These are phyloP conservation scores for Buphagus erythrorhynchus DNA, from an alignment of 2,797 vertebrate genomes.

Conservation along the genomic window DNA sequence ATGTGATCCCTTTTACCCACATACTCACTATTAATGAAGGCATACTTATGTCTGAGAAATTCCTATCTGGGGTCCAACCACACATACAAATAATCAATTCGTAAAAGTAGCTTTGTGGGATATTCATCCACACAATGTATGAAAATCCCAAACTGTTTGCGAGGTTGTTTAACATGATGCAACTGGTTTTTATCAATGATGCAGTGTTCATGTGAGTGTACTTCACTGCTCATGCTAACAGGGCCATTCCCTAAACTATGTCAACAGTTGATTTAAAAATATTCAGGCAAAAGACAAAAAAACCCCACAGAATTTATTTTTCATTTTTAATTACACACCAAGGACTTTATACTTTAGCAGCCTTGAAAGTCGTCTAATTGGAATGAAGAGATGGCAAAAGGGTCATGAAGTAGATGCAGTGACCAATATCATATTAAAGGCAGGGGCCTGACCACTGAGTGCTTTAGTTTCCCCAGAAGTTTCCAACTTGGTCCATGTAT, in stretches of 20 bases:
- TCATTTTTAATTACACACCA: background rate
- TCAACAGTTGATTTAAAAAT: background rate
- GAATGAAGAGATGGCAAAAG: background rate
- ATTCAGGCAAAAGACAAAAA: background rate
- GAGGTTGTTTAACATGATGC: background rate
- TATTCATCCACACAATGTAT: background rate
- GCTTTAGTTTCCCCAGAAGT: background rate
- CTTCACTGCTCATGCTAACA: background rate
- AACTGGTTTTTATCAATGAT: background rate
- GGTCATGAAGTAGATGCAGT: background rate
- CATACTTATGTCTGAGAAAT: background rate
- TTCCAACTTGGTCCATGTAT: background rate
- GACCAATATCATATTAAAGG: rapidly evolving
- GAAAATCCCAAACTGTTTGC: background rate
- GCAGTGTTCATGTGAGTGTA: background rate
- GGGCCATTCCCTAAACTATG: background rate
- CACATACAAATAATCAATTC: background rate
- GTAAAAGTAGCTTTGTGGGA: background rate
- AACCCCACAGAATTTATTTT: background rate
- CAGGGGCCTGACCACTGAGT: background rate
- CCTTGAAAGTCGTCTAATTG: background rate
- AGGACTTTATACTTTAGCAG: background rate
- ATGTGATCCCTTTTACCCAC: background rate
- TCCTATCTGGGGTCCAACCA: background rate
- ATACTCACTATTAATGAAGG: background rate